phyloP scores from a whole-genome alignment of 2,888 invertebrate species.

The Tuberolachnus salignus region DNA sequence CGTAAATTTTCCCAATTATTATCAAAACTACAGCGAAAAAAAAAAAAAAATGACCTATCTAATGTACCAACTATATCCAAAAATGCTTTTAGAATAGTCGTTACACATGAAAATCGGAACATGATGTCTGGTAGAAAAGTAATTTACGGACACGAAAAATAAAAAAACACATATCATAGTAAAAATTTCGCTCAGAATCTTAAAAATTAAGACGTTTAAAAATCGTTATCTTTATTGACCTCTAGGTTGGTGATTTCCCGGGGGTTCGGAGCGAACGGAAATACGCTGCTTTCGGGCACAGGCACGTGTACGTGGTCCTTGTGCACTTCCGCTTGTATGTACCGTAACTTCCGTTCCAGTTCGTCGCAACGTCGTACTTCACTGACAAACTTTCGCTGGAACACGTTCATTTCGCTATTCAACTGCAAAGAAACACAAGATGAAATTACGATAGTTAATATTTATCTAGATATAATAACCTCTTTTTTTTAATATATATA shows the following conservation, averaged over 20 bases:
- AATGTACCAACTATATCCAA: no score
- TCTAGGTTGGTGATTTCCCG: conserved; percentile 89
- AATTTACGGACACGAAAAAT: no score
- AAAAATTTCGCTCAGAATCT: no score
- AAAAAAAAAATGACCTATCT: no score
- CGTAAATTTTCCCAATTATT: no score
- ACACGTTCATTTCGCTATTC: conserved; percentile 69
- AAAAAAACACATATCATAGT: no score
- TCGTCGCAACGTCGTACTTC: conserved; percentile 71
- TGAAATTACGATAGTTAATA: neutral
- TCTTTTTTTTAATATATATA: no score
- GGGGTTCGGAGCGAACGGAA: conserved; percentile 75
- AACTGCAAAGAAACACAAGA: conserved; percentile 63
- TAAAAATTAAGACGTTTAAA: neutral
- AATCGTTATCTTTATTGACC: conserved; percentile 64
- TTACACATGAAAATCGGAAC: no score
- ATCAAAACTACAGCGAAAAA: no score
- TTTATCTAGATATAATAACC: no score
- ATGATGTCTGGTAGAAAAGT: no score
- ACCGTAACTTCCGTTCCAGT: conserved; percentile 68
- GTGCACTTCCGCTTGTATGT: conserved; percentile 67
- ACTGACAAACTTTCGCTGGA: conserved; percentile 70
- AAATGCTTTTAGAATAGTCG: no score
- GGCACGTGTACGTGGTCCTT: conserved; percentile 68
- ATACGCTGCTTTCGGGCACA: conserved; percentile 65